A percentile compares a stretch with the other conserved stretches of the same genome.
These are phyloP conservation scores for Zootermopsis nevadensis DNA, from an alignment of 2,888 invertebrate species.

Conservation along the genomic window DNA sequence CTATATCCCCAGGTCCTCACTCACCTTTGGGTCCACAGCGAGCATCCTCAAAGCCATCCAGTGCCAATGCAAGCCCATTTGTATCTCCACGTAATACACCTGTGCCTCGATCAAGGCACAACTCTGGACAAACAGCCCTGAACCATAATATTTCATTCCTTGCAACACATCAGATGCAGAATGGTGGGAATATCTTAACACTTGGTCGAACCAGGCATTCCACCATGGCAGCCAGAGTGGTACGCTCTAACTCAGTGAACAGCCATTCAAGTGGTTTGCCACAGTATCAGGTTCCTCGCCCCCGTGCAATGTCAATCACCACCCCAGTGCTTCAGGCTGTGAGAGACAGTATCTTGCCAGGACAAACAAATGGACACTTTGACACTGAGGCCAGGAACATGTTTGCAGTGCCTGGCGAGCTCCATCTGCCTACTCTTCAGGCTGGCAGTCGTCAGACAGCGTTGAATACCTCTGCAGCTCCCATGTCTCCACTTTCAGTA, in stretches of 20 bases:
- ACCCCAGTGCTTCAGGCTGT: conserved; percentile 2
- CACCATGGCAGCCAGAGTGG: conserved; percentile 38
- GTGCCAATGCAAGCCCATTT: conserved; percentile 81
- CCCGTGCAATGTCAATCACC: conserved; percentile 35
- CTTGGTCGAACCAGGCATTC: conserved; percentile 29
- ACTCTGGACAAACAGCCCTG: conserved; percentile 35
- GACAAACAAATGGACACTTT: neutral
- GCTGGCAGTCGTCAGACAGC: neutral
- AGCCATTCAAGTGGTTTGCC: conserved; percentile 16
- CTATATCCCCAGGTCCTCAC: conserved; percentile 84
- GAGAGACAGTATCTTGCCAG: neutral
- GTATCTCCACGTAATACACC: conserved; percentile 85
- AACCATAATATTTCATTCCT: conserved; percentile 43
- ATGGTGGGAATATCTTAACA: conserved; percentile 33
- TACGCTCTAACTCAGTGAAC: conserved; percentile 51
- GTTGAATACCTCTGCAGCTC: neutral
- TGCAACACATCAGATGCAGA: conserved; percentile 48
- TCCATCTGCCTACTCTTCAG: neutral
- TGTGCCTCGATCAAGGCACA: conserved; percentile 66
- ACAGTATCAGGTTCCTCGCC: conserved; percentile 28
- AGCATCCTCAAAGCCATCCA: conserved; percentile 70
- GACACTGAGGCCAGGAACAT: neutral
- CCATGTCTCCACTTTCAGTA: conserved; percentile 47
- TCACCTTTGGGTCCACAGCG: conserved; percentile 69
- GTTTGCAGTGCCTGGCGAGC: conserved; percentile 1